A percentile compares a stretch with the other conserved stretches of the same genome.
phyloP scores from a whole-genome alignment of 2,113 vertebrate species.

The Glaucidium brasilianum region DNA sequence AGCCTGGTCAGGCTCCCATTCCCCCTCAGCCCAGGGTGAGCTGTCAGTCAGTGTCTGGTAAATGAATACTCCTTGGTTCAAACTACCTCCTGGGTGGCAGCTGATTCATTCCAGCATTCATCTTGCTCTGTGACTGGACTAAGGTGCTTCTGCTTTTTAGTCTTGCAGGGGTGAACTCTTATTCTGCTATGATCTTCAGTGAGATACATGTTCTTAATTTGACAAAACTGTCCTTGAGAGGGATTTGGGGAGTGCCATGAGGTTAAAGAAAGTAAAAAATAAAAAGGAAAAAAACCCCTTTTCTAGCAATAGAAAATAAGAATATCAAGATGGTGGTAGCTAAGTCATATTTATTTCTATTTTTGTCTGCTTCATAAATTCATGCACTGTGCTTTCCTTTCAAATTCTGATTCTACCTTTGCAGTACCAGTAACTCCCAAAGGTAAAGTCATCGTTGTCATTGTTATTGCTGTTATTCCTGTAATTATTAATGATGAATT shows the following conservation, averaged over 20 bases:
- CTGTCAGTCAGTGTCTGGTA: neutral
- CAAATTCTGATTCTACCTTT: neutral
- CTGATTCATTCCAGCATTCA: neutral
- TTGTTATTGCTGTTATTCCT: neutral
- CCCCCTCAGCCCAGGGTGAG: neutral
- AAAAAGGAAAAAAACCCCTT: too few species aligned
- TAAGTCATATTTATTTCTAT: neutral
- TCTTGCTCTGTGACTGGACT: neutral
- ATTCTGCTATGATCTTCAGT: neutral
- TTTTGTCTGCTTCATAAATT: neutral
- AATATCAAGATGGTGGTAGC: neutral
- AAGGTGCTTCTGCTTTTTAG: neutral
- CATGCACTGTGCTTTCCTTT: neutral
- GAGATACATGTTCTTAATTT: neutral
- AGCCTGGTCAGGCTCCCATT: neutral
- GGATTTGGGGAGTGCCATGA: neutral
- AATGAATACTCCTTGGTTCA: neutral
- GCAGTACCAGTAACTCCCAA: neutral
- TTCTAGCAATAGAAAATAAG: neutral
- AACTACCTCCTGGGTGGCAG: neutral
- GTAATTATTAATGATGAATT: neutral
- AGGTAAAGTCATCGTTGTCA: neutral
- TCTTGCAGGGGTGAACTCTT: neutral
- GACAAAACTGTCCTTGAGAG: neutral
- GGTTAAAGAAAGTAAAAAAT: neutral